Evolutionary conservation across 2,888 invertebrate species (phyloP), one percentile per base, ranked within the genome.

Genomic region (Andrena fulva): DNA sequence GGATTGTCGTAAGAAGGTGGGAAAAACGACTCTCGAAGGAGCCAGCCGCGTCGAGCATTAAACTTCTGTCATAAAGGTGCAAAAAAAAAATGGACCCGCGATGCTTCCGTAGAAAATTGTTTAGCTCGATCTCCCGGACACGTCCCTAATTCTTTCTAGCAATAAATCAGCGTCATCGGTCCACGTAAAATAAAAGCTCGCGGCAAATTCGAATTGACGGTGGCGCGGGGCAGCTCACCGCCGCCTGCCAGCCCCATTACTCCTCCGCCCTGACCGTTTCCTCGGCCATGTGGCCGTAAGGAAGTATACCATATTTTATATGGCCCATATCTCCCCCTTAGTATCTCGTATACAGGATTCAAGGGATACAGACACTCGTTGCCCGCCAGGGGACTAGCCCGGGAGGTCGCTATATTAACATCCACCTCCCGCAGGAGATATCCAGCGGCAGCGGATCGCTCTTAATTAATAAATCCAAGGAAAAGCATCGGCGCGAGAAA

Each of bases 281-380:
- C 67, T 24, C 10, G 70, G 27, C 12, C 27, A 56, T 52, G 52
- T 10, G 59, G 33, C 52, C 70, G 62, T 75, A 75, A 81, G 76
- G 69, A 72, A 76, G 76, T 66, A 29, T 35, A 68, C 56, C 31
- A 12, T 20, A n/a, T 35, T 76, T 77, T 83, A 71, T 82, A 83
- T 60, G 63, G 62, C 33, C 63, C 60, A 74, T 83, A 82, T 82
- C 70, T 82, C 33, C 42, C 0, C 24, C 33, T 83, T 82, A 77
- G 70, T 67, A 62, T 56, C 82, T 77, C 62, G 56, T 82, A 82
- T 70, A 70, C 20, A 31, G 73, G 77, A 73, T 80, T 82, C 77
- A 73, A 42, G 63, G 42, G 73, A 63, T 52, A 42, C 27, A 12
- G n/a, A n/a, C 29, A 48, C 54, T 70, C 75, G 62, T 75, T 67